A percentile compares a stretch with the other conserved stretches of the same genome.
Conservation (phyloP, 2,113 vertebrate species). For the Circaetus gallicus region DNA sequence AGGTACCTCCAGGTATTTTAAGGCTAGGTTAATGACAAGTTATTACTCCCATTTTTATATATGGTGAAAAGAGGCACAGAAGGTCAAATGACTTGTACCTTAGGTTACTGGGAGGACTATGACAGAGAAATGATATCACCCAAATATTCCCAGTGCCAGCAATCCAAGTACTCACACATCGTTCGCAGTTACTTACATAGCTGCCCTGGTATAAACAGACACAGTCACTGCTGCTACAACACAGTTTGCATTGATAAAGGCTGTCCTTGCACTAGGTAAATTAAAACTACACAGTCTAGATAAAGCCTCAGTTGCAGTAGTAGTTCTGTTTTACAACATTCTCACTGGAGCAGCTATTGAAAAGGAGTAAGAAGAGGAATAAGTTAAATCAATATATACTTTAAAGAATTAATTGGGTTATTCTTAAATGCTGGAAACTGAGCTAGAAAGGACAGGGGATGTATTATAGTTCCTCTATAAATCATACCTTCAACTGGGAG, state of each 20-base stretch:
- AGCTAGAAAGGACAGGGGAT: background rate
- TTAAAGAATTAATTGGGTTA: background rate
- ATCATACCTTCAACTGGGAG: background rate
- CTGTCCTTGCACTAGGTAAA: background rate
- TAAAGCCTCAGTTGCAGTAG: background rate
- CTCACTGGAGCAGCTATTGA: background rate
- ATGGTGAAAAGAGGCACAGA: background rate
- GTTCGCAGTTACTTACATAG: background rate
- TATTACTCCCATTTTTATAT: conserved; percentile 20
- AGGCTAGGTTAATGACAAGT: background rate
- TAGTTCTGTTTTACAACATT: background rate
- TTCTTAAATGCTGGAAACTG: background rate
- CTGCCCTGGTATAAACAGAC: background rate
- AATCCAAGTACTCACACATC: background rate
- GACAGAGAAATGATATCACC: background rate
- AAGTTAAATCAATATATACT: background rate
- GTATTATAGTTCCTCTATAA: background rate
- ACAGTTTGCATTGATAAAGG: background rate
- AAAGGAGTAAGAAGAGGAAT: background rate
- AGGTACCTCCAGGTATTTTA: conserved; percentile 5
- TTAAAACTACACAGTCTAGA: background rate
- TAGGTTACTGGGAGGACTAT: background rate
- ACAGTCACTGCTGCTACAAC: background rate
- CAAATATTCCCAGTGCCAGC: background rate
- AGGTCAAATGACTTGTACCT: background rate